Percentiles rank a stretch among this genome's conserved stretches.
Conservation (phyloP, 2,888 invertebrate genomes). For the Busseola fusca region DNA sequence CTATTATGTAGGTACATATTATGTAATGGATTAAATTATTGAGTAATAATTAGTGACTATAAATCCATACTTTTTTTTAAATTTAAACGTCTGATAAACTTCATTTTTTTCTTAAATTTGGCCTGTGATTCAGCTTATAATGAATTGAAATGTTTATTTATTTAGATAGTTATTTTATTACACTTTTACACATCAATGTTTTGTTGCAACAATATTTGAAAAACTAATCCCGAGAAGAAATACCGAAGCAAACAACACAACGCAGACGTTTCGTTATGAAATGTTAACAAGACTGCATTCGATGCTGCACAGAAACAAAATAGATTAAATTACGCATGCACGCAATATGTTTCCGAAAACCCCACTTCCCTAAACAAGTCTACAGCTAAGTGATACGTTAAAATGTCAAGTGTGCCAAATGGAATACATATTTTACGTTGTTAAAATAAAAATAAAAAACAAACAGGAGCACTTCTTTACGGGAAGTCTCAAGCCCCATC, state of each 20-base stretch:
- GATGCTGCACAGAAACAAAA: background rate
- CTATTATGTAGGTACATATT: too few relatives aligned
- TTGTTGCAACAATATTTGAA: too few relatives aligned
- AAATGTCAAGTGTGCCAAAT: conserved; percentile 70
- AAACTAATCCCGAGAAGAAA: too few relatives aligned
- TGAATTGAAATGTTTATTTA: background rate
- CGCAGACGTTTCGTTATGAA: background rate
- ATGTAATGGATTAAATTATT: background rate
- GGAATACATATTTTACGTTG: conserved; percentile 75
- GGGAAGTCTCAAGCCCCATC: conserved; percentile 77
- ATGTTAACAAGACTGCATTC: background rate
- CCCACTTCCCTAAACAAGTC: conserved; percentile 8
- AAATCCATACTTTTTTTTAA: background rate
- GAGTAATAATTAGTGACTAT: background rate
- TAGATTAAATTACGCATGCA: conserved; percentile 16
- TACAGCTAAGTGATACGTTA: conserved; percentile 60
- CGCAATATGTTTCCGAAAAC: conserved; percentile 28
- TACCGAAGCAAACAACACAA: too few relatives aligned
- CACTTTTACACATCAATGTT: too few relatives aligned
- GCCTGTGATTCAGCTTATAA: background rate
- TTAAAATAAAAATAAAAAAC: conserved; percentile 69
- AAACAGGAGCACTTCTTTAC: conserved; percentile 70
- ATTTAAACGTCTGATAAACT: background rate
- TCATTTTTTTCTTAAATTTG: background rate
- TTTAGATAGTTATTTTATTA: too few relatives aligned